phyloP scores from a whole-genome alignment of 2,113 vertebrate species.

The Patagioenas fasciata region DNA sequence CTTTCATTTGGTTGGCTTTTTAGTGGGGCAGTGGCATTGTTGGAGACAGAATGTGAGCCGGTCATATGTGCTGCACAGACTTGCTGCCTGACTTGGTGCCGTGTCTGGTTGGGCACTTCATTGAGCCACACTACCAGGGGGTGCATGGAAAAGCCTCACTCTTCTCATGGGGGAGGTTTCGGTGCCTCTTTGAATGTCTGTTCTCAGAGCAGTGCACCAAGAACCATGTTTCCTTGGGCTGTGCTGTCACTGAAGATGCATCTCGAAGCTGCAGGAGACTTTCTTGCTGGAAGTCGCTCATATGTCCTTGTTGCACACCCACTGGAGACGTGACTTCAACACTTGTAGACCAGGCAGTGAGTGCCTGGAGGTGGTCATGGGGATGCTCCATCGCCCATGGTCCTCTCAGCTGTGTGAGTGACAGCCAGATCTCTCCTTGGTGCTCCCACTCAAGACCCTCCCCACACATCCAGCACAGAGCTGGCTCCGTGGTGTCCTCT shows the following conservation, averaged over 20 bases:
- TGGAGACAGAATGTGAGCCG: too few relatives aligned
- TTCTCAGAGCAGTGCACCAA: rapidly evolving
- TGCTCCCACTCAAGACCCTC: background rate
- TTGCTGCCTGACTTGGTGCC: too few relatives aligned
- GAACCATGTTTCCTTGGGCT: rapidly evolving
- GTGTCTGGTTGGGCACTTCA: rapidly evolving
- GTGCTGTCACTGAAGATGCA: rapidly evolving
- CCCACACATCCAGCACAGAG: rapidly evolving
- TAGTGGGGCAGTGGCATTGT: background rate
- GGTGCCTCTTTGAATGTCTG: rapidly evolving
- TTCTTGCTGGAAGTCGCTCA: rapidly evolving
- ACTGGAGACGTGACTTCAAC: background rate
- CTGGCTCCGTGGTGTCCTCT: background rate
- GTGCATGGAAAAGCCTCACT: background rate
- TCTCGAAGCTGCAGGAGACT: background rate
- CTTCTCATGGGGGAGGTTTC: rapidly evolving
- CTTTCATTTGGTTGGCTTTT: background rate
- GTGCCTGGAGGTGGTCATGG: background rate
- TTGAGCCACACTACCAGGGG: too few relatives aligned
- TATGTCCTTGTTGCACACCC: background rate
- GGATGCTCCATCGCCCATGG: rapidly evolving
- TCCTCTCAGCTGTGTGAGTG: rapidly evolving
- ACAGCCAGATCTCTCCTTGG: background rate
- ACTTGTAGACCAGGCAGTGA: background rate
- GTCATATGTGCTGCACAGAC: rapidly evolving